Evolutionary conservation across 2,797 vertebrate species (phyloP).

Genomic region (Lindbergichthys nudifrons): DNA sequence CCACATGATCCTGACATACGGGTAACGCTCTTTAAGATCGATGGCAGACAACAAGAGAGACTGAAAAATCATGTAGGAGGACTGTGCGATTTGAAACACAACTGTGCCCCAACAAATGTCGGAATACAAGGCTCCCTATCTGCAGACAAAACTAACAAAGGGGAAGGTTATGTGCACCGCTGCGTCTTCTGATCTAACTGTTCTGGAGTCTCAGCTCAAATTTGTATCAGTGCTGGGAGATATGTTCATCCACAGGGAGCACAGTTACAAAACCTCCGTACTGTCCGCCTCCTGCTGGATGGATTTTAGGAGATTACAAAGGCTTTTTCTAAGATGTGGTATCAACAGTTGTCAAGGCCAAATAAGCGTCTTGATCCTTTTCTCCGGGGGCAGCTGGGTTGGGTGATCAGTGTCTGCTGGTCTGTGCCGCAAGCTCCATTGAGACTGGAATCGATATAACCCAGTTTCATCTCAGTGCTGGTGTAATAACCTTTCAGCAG

Average conservation of each 20-base stretch:
- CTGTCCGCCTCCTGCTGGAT: neutral
- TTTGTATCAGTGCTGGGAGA: constrained; percentile 11
- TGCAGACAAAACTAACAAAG: neutral
- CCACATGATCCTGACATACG: constrained; percentile 12
- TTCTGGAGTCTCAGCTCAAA: constrained; percentile 3
- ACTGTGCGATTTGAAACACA: constrained; percentile 15
- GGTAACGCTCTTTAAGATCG: constrained; percentile 15
- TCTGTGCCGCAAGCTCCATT: constrained; percentile 42
- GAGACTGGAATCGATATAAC: constrained; percentile 62
- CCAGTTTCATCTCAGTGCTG: constrained; percentile 58
- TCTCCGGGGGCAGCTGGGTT: neutral
- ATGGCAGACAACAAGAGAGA: constrained; percentile 10
- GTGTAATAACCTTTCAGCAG: constrained; percentile 55
- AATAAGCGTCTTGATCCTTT: constrained; percentile 12
- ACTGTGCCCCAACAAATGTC: neutral
- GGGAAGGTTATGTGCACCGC: neutral
- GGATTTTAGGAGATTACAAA: constrained; percentile 13
- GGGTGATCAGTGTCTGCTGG: constrained; percentile 37
- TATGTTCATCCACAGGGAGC: constrained; percentile 12
- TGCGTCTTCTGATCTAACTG: neutral
- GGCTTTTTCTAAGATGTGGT: constrained; percentile 5
- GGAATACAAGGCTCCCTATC: neutral
- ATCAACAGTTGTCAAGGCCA: constrained; percentile 17
- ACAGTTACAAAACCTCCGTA: constrained; percentile 20
- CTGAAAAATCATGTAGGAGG: constrained; percentile 31